phyloP scores from a whole-genome alignment of 2,113 vertebrate species.

The Holacanthus passer region DNA sequence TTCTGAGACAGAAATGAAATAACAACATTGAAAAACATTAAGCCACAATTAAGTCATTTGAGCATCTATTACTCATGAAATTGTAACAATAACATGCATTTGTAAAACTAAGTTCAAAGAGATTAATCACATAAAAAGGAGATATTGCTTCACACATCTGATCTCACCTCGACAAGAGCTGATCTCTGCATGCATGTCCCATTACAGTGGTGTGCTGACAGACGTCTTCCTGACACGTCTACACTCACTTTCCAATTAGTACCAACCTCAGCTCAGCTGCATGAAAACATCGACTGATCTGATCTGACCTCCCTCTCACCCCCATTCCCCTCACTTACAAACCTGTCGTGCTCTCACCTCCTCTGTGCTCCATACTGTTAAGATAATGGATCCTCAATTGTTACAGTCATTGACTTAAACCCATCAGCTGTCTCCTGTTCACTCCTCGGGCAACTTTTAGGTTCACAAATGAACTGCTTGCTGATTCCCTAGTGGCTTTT shows the following conservation, averaged over 20 bases:
- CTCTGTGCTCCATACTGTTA: neutral
- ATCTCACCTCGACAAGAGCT: slow-evolving; percentile 1
- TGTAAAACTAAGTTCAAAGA: slow-evolving; percentile 10
- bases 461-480: slow-evolving; percentile 9
- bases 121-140: neutral
- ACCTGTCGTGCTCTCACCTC: slow-evolving; percentile 7
- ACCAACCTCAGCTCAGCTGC: slow-evolving; percentile 38
- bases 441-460: neutral
- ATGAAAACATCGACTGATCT: slow-evolving; percentile 23
- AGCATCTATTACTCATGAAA: neutral
- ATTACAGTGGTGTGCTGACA: slow-evolving; percentile 30
- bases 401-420: slow-evolving; percentile 26
- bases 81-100: neutral
- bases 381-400: slow-evolving; percentile 12
- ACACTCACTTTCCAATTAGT: slow-evolving; percentile 47
- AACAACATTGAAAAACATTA: slow-evolving; percentile 5
- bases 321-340: neutral
- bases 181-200: neutral
- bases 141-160: neutral
- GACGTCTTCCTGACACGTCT: slow-evolving; percentile 26
- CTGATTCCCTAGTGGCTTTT: neutral
- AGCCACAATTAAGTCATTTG: slow-evolving; percentile 3
- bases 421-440: slow-evolving; percentile 24
- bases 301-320: slow-evolving; percentile 13
- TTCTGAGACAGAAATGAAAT: slow-evolving; percentile 8